Evolutionary conservation across 2,113 vertebrate species (phyloP).

Genomic region (Nesogale talazaci): DNA sequence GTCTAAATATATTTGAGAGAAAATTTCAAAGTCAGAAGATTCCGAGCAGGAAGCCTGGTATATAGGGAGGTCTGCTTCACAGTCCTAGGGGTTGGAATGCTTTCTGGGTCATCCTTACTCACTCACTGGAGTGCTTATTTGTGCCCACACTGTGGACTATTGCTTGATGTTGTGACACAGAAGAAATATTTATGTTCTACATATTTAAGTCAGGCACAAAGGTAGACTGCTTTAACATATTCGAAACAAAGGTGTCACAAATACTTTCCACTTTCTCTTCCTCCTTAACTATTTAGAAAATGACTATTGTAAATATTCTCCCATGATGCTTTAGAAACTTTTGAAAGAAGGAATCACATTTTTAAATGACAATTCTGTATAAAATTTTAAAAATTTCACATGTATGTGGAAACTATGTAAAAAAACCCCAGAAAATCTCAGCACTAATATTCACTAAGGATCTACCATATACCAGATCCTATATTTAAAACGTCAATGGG

Average conservation of each 20-base stretch:
- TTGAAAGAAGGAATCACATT: background rate
- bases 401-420: background rate
- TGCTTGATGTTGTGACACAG: background rate
- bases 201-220: background rate
- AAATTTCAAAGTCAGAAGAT: slow-evolving; percentile 8
- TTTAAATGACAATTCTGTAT: background rate
- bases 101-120: slow-evolving; percentile 24
- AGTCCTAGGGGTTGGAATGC: background rate
- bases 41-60: background rate
- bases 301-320: background rate
- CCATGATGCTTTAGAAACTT: background rate
- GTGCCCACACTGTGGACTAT: background rate
- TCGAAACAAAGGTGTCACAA: background rate
- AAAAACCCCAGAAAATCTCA: background rate
- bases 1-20: slow-evolving; percentile 37
- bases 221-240: background rate
- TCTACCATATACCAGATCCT: background rate
- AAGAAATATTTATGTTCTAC: background rate
- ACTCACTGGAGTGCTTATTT: background rate
- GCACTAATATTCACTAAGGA: background rate
- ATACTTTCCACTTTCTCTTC: background rate
- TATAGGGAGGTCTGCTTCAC: background rate
- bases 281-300: slow-evolving; percentile 27
- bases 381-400: background rate
- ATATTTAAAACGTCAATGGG: no score